Evolutionary conservation across 2,888 invertebrate genomes (phyloP), one percentile per base, ranked within the genome.

Genomic region (Oscheius sp.): DNA sequence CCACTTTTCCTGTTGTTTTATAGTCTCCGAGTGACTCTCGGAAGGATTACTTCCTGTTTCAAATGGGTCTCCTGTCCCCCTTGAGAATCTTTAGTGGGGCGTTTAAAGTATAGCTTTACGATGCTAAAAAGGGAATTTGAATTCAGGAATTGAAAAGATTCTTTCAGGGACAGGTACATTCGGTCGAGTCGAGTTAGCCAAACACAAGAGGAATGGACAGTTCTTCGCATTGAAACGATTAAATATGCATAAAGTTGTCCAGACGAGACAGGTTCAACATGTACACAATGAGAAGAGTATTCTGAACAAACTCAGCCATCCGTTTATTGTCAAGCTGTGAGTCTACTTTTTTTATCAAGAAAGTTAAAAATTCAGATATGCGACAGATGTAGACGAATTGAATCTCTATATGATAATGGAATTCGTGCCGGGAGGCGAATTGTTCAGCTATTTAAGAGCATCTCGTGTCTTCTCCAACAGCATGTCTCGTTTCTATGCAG

Each of bases 381-480:
- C 94, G 93, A 93, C 93, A 86, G 92, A 93, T 83, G 92, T 93
- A 86, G 95, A 95, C 87, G 91, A 92, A 82, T 91, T 91, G 64
- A 93, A 93, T 87, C 91, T 97, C 73, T 97, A 95, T 89, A 95
- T 97, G 95, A 90, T 96, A 70, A 92, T 97, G 87, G 96, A 97
- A 87, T 97, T 94, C 88, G 93, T 95, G 1, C 93, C 94, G 78
- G 95, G 97, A 12, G 97, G 97, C 9, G 97, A 97, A 88, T 90
- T 97, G 28, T 97, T 97, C 88, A 75, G 74, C 6, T 77, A 75
- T 67, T 68, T 76, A 22, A 62, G 80, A 38, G 80, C 77, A 14
- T 77, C 79, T 14, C 66, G 76, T 63, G 70, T 72, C 1, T 81
- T 81, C 89, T 87, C 87, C 47, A 87, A 87, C 62, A 91, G 91